These are phyloP conservation scores for Rhadina sibilatrix DNA, from an alignment of 2,113 vertebrate species.

Conservation along the genomic window DNA sequence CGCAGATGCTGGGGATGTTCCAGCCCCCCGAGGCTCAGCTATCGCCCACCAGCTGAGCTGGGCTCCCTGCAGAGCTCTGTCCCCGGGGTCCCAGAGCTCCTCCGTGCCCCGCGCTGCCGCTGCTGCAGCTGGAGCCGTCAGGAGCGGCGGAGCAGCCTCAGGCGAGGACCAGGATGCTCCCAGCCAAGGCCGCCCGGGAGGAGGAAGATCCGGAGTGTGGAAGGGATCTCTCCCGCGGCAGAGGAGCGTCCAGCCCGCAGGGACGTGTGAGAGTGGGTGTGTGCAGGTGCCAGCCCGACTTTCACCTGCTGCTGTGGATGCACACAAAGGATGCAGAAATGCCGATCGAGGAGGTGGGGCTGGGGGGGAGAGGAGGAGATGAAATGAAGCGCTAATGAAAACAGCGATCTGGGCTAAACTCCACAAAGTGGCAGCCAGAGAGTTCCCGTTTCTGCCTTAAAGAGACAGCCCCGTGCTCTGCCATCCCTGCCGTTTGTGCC, in stretches of 20 bases:
- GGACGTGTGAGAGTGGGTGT: neutral
- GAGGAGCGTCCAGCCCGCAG: neutral
- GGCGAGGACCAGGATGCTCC: neutral
- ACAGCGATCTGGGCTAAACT: constrained; percentile 5
- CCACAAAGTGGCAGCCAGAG: constrained; percentile 9
- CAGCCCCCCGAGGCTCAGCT: neutral
- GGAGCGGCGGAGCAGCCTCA: neutral
- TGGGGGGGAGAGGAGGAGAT: neutral
- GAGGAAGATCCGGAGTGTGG: neutral
- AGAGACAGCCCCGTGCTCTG: neutral
- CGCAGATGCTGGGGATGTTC: neutral
- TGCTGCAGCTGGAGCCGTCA: neutral
- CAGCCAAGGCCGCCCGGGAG: neutral
- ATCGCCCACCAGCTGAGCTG: neutral
- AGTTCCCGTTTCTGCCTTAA: constrained; percentile 9
- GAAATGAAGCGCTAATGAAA: neutral
- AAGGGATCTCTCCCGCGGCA: neutral
- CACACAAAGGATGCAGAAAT: constrained; percentile 2
- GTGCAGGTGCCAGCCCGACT: neutral
- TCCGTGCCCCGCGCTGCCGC: neutral
- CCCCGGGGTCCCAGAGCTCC: neutral
- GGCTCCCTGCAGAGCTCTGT: neutral
- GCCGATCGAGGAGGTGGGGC: constrained; percentile 50
- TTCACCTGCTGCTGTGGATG: neutral
- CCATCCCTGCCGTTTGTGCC: neutral